These are phyloP conservation scores for Steatornis caripensis DNA, from an alignment of 2,113 vertebrate genomes.

Conservation along the genomic window DNA sequence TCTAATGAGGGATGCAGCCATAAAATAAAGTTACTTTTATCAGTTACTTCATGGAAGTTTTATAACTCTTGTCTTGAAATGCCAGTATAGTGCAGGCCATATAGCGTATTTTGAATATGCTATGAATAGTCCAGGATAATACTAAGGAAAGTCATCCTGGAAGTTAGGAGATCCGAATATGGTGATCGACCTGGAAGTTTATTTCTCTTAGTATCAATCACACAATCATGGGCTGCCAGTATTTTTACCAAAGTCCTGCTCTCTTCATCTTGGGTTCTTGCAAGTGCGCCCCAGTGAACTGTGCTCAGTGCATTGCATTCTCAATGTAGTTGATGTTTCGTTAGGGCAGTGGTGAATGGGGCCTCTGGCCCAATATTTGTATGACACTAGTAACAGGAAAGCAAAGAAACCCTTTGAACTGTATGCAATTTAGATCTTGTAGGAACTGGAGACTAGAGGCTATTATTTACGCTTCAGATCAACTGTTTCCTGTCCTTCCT, in stretches of 20 bases:
- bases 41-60: background rate
- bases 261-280: background rate
- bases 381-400: background rate
- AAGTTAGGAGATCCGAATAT: background rate
- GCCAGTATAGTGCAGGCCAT: background rate
- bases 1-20: background rate
- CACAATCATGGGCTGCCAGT: fast-evolving
- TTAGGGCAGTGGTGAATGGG: background rate
- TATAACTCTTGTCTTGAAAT: background rate
- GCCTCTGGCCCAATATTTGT: background rate
- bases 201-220: background rate
- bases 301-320: background rate
- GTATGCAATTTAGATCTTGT: background rate
- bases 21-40: background rate
- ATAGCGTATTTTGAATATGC: background rate
- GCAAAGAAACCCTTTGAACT: background rate
- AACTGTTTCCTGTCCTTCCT: background rate
- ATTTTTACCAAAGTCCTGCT: background rate
- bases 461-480: background rate
- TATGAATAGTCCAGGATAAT: background rate
- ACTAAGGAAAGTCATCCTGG: background rate
- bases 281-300: background rate
- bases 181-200: background rate
- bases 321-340: background rate
- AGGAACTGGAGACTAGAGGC: background rate